Percentiles rank a stretch among this genome's conserved stretches.
Evolutionary conservation across 2,888 invertebrate genomes (phyloP).

Genomic region (Apocheima hispidaria): DNA sequence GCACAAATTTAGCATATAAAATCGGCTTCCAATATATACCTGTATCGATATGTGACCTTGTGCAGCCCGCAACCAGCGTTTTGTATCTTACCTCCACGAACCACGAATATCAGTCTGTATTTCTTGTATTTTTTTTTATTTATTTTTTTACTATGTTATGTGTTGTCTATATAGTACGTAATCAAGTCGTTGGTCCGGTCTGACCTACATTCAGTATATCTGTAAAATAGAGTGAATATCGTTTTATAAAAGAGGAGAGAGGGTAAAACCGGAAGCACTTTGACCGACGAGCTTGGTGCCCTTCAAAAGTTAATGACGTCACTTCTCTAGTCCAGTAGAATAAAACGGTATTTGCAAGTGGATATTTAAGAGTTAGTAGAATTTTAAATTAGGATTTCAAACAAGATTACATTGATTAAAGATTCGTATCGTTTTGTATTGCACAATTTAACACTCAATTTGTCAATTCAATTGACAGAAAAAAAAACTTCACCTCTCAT

Average conservation of each 20-base stretch:
- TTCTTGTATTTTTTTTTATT: no score
- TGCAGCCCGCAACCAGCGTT: background rate
- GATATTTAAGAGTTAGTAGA: background rate
- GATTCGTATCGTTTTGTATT: background rate
- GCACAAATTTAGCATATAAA: background rate
- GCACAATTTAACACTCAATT: no score
- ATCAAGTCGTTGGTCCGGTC: background rate
- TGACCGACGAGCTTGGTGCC: constrained; percentile 22
- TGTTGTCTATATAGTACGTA: background rate
- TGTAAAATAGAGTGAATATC: constrained; percentile 40
- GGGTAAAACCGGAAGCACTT: constrained; percentile 26
- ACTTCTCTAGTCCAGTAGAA: constrained; percentile 1
- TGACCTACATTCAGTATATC: constrained; percentile 39
- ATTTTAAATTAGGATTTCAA: background rate
- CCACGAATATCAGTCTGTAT: background rate
- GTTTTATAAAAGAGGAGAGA: constrained; percentile 34
- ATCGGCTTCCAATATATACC: background rate
- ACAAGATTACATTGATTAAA: background rate
- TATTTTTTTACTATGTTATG: no score
- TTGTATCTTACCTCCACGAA: background rate
- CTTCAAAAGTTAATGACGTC: constrained; percentile 32
- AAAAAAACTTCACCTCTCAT: no score
- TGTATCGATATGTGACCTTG: background rate
- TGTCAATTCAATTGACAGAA: no score
- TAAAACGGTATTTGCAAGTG: background rate